Evolutionary conservation across 2,888 invertebrate species (phyloP).

Genomic region (Melanchra persicariae): DNA sequence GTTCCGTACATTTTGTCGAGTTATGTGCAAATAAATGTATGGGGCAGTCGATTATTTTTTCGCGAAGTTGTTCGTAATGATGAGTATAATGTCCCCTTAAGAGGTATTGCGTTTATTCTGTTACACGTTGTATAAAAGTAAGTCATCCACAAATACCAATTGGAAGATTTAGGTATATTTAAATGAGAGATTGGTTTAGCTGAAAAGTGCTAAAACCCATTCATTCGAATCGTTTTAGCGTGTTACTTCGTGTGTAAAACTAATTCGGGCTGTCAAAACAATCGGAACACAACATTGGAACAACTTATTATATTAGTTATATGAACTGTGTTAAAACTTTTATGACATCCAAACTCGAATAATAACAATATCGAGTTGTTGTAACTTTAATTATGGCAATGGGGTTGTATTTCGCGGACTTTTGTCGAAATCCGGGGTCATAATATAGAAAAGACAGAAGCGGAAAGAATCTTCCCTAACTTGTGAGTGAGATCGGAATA

Average conservation of each 20-base stretch:
- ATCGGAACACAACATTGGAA: slow-evolving; percentile 32
- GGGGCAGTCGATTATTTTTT: no score
- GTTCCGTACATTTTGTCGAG: no score
- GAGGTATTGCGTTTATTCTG: no score
- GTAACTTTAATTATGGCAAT: slow-evolving; percentile 68
- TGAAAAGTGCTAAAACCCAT: not conserved
- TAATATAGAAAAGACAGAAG: slow-evolving; percentile 4
- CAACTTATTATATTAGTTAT: slow-evolving; percentile 45
- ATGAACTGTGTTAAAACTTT: slow-evolving; percentile 61
- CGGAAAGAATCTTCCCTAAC: not conserved
- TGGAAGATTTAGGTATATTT: no score
- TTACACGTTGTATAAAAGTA: no score
- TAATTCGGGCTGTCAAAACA: slow-evolving; percentile 49
- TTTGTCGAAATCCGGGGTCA: slow-evolving; percentile 49
- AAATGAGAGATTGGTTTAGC: not conserved
- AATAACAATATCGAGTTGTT: slow-evolving; percentile 64
- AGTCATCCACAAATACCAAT: no score
- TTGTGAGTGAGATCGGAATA: no score
- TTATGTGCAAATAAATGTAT: no score
- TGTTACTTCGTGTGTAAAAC: slow-evolving; percentile 19
- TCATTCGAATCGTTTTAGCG: not conserved
- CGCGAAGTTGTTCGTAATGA: no score
- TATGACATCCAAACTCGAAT: slow-evolving; percentile 59
- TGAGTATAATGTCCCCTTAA: no score
- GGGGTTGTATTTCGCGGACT: slow-evolving; percentile 60